Percentiles rank a stretch among this genome's conserved stretches.
phyloP scores from a whole-genome alignment of 1,140 invertebrate genomes.

The Drosophila willistoni region DNA sequence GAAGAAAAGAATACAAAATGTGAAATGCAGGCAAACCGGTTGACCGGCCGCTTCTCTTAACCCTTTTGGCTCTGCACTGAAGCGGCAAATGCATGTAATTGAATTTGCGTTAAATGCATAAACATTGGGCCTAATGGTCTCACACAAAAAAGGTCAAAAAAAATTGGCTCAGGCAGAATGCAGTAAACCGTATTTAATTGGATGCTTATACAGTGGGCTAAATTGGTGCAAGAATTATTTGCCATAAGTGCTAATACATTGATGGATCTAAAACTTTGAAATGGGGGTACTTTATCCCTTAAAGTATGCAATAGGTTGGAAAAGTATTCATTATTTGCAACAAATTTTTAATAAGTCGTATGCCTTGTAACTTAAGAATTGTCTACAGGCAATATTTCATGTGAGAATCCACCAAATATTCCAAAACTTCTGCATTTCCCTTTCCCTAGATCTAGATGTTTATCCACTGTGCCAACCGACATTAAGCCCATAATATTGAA shows the following conservation, averaged over 20 bases:
- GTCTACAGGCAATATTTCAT: no score
- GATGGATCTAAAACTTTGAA: no score
- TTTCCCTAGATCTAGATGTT: no score
- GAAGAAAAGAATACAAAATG: conserved; percentile 7
- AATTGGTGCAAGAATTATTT: neutral
- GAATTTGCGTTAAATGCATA: conserved; percentile 54
- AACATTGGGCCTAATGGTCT: conserved; percentile 51
- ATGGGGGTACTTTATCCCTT: no score
- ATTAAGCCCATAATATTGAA: neutral
- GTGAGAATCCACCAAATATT: no score
- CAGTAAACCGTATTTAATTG: conserved; percentile 41
- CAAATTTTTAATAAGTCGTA: no score
- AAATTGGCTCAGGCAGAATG: conserved; percentile 27
- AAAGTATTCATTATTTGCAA: no score
- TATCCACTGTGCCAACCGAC: conserved; percentile 16
- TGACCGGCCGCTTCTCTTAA: conserved; percentile 31
- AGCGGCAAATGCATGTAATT: conserved; percentile 57
- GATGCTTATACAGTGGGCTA: conserved; percentile 23
- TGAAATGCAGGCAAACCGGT: conserved; percentile 70
- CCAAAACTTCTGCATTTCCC: no score
- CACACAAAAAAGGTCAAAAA: conserved; percentile 15
- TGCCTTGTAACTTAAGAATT: no score
- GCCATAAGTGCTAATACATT: no score
- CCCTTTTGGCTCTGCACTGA: conserved; percentile 57
- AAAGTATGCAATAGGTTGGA: no score